A percentile compares a stretch with the other conserved stretches of the same genome.
phyloP scores from a whole-genome alignment of 2,797 vertebrate species.

The Rhodeus uyekii region DNA sequence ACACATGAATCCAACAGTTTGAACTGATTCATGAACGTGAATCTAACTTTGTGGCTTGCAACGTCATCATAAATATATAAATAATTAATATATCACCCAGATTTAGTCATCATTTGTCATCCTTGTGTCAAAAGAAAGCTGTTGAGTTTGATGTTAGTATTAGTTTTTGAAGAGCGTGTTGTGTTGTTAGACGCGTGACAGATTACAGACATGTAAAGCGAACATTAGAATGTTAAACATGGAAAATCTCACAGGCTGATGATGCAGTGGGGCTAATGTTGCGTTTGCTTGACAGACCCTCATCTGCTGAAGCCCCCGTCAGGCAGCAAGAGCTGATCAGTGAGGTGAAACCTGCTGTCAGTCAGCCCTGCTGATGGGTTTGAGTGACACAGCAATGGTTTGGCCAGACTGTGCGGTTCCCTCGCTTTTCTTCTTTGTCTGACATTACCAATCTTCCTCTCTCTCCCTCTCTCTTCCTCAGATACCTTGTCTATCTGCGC shows the following conservation, averaged over 20 bases:
- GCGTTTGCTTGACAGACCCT: slow-evolving; percentile 61
- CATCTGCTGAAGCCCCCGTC: slow-evolving; percentile 39
- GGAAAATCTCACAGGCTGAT: slow-evolving; percentile 57
- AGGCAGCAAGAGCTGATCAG: slow-evolving; percentile 40
- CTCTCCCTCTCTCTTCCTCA: slow-evolving; percentile 53
- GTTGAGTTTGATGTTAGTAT: background rate
- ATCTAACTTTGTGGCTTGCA: background rate
- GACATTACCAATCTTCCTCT: slow-evolving; percentile 44
- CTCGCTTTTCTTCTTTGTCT: slow-evolving; percentile 45
- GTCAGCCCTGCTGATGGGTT: slow-evolving; percentile 64
- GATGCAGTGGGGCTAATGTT: slow-evolving; percentile 68
- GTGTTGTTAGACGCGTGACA: slow-evolving; percentile 55
- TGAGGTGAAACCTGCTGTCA: slow-evolving; percentile 57
- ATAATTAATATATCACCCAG: background rate
- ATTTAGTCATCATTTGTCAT: slow-evolving; percentile 11
- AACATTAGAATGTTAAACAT: slow-evolving; percentile 51
- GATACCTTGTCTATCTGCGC: slow-evolving; percentile 59
- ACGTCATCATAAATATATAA: background rate
- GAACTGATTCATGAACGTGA: background rate
- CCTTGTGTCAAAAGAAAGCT: background rate
- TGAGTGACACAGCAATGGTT: slow-evolving; percentile 63
- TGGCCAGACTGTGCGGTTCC: slow-evolving; percentile 52
- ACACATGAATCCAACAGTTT: background rate
- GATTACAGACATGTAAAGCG: slow-evolving; percentile 42
- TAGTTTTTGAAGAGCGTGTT: background rate